A percentile compares a stretch with the other conserved stretches of the same genome.
These are phyloP conservation scores for Cyanoramphus novaezelandiae DNA, from an alignment of 2,113 vertebrate species.

Conservation along the genomic window DNA sequence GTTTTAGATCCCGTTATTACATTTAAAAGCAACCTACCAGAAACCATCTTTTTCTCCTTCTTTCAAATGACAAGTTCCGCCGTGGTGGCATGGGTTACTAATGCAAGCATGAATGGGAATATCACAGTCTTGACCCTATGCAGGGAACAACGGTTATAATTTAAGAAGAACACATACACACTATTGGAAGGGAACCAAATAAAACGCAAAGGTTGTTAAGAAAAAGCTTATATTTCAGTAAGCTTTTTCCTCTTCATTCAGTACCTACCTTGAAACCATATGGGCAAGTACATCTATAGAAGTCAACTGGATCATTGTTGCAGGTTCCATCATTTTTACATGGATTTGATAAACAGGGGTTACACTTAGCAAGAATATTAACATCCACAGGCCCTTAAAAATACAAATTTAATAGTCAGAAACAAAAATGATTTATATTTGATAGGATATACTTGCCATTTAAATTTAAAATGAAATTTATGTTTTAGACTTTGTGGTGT, in stretches of 20 bases:
- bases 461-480: not conserved
- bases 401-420: constrained; percentile 45
- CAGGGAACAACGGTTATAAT: not conserved
- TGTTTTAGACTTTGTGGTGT: not conserved
- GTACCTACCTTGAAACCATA: constrained; percentile 92
- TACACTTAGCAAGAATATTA: constrained; percentile 92
- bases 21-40: constrained; percentile 82
- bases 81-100: constrained; percentile 89
- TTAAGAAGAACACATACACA: not conserved
- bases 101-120: constrained; percentile 93
- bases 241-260: not conserved
- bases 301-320: constrained; percentile 92
- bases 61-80: constrained; percentile 93
- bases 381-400: constrained; percentile 88
- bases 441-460: not conserved
- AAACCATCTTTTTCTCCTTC: constrained; percentile 92
- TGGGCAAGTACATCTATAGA: constrained; percentile 94
- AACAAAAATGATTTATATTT: not conserved
- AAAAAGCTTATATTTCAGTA: not conserved
- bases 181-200: not conserved
- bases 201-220: not conserved
- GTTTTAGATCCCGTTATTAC: not conserved
- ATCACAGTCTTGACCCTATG: constrained; percentile 93
- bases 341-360: constrained; percentile 94
- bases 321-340: constrained; percentile 97